Evolutionary conservation across 2,113 vertebrate genomes (phyloP).

Genomic region (Prunella fulvescens): DNA sequence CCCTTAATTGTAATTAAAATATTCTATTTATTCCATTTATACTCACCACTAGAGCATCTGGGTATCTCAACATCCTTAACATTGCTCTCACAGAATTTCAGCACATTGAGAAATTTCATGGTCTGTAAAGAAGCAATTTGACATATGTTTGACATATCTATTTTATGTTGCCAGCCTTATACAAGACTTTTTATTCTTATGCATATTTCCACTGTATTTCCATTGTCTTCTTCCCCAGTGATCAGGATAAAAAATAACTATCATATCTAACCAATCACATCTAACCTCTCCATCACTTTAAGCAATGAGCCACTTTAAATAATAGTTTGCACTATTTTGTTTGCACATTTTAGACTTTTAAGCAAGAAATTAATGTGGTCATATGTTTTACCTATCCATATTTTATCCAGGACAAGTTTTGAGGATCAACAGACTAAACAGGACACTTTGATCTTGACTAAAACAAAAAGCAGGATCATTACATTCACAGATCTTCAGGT

Average conservation of each 20-base stretch:
- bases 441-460: neutral
- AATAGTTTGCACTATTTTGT: neutral
- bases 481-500: neutral
- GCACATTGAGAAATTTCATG: neutral
- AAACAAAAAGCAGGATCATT: neutral
- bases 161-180: neutral
- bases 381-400: neutral
- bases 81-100: neutral
- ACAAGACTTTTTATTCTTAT: neutral
- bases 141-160: neutral
- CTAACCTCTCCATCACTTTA: neutral
- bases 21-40: neutral
- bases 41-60: neutral
- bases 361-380: neutral
- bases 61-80: neutral
- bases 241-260: neutral
- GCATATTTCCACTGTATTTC: neutral
- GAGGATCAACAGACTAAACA: neutral
- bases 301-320: neutral
- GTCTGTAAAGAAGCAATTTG: neutral
- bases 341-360: neutral
- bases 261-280: neutral
- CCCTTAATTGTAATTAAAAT: neutral
- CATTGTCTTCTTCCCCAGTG: neutral
- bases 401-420: neutral